These are phyloP conservation scores for Ectobius pallidus DNA, from an alignment of 2,888 invertebrate genomes.

Conservation along the genomic window DNA sequence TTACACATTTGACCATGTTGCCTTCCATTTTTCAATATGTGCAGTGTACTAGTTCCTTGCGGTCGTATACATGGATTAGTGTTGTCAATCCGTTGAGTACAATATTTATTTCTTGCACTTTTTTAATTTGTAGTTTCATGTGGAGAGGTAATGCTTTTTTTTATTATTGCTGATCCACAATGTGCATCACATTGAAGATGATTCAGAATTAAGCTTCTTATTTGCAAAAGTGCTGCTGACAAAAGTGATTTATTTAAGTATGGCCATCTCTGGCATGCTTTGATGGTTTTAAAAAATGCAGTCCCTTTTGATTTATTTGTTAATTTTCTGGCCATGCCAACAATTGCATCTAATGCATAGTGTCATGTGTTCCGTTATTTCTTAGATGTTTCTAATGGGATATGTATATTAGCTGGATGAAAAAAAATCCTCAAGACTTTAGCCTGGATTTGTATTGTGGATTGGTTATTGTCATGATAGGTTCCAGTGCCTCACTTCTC, in stretches of 20 bases:
- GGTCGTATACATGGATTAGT: not conserved
- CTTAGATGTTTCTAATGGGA: slow-evolving; percentile 18
- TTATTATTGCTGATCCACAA: slow-evolving; percentile 7
- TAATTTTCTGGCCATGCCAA: slow-evolving; percentile 16
- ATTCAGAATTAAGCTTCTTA: not conserved
- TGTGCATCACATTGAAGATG: not conserved
- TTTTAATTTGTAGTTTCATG: not conserved
- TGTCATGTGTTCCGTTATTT: slow-evolving; percentile 11
- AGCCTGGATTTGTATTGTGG: too few relatives aligned
- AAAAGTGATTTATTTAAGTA: not conserved
- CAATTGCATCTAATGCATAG: slow-evolving; percentile 4
- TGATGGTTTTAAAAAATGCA: not conserved
- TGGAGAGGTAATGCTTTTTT: not conserved
- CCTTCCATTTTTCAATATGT: slow-evolving; percentile 17
- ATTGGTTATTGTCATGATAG: not conserved
- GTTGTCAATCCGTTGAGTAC: not conserved
- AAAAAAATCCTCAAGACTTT: not conserved
- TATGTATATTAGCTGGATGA: slow-evolving; percentile 6
- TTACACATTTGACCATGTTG: slow-evolving; percentile 14
- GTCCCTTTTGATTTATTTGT: not conserved
- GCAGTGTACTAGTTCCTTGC: not conserved
- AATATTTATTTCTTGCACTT: slow-evolving; percentile 22
- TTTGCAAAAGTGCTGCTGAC: slow-evolving; percentile 18
- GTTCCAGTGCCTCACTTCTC: slow-evolving; percentile 12
- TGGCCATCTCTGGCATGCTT: not conserved